phyloP scores from a whole-genome alignment of 2,888 invertebrate genomes.

The Cephus pygmeus region DNA sequence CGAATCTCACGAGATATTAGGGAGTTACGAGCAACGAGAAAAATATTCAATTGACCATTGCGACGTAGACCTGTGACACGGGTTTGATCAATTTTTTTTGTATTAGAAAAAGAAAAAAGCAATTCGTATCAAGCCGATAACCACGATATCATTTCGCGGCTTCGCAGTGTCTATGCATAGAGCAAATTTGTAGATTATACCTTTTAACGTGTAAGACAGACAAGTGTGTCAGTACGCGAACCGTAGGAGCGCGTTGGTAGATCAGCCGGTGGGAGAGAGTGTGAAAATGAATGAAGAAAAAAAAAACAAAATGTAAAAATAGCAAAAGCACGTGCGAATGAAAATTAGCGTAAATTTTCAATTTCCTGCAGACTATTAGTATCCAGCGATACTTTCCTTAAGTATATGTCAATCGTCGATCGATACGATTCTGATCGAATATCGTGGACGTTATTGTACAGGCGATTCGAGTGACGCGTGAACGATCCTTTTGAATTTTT shows the following conservation, averaged over 20 bases:
- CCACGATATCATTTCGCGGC: not conserved
- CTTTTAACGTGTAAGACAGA: not conserved
- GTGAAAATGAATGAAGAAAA: not conserved
- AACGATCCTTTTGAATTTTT: slow-evolving; percentile 4
- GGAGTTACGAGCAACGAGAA: not conserved
- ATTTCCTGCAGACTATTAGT: not conserved
- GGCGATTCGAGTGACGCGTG: slow-evolving; percentile 12
- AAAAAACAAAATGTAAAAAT: not conserved
- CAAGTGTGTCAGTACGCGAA: not conserved
- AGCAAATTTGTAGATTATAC: not conserved
- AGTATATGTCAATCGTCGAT: slow-evolving; percentile 18
- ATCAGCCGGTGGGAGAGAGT: not conserved
- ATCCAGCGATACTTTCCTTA: slow-evolving; percentile 2
- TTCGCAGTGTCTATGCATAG: not conserved
- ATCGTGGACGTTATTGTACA: slow-evolving; percentile 11
- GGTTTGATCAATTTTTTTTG: not conserved
- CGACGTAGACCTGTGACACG: not conserved
- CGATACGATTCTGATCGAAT: slow-evolving; percentile 8
- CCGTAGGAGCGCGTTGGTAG: not conserved
- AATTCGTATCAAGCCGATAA: not conserved
- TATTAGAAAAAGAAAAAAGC: not conserved
- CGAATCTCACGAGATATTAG: not conserved
- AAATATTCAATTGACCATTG: not conserved
- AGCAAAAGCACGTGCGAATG: not conserved
- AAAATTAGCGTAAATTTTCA: not conserved